A percentile compares a stretch with the other conserved stretches of the same genome.
Conservation (phyloP, 2,113 vertebrate genomes). For the Mionectes macconnelli region DNA sequence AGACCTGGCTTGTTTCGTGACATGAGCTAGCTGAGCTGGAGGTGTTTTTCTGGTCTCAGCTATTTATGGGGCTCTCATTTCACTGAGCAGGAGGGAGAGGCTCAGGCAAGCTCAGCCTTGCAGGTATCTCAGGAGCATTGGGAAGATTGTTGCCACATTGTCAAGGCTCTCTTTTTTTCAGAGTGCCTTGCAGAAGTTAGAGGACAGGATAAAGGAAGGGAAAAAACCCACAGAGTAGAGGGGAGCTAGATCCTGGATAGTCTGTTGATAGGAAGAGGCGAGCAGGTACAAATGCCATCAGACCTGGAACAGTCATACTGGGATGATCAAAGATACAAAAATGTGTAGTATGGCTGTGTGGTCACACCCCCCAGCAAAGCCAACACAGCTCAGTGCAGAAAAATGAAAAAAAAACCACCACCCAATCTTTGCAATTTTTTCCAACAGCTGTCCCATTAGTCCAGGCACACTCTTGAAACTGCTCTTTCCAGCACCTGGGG, state of each 20-base stretch:
- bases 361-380: neutral
- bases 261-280: neutral
- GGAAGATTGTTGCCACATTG: neutral
- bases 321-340: neutral
- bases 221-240: neutral
- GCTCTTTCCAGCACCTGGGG: neutral
- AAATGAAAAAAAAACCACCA: neutral
- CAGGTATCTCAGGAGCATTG: neutral
- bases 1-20: neutral
- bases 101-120: neutral
- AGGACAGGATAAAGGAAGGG: neutral
- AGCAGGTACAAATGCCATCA: neutral
- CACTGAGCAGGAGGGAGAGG: neutral
- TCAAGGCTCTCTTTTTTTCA: neutral
- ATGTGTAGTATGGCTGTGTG: neutral
- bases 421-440: neutral
- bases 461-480: neutral
- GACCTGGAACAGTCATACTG: neutral
- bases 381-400: neutral
- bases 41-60: neutral
- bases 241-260: neutral
- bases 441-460: neutral
- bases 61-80: neutral
- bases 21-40: neutral
- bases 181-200: neutral